These are phyloP conservation scores for Phylloscopus whistleri DNA, from an alignment of 2,113 vertebrate genomes.

Conservation along the genomic window DNA sequence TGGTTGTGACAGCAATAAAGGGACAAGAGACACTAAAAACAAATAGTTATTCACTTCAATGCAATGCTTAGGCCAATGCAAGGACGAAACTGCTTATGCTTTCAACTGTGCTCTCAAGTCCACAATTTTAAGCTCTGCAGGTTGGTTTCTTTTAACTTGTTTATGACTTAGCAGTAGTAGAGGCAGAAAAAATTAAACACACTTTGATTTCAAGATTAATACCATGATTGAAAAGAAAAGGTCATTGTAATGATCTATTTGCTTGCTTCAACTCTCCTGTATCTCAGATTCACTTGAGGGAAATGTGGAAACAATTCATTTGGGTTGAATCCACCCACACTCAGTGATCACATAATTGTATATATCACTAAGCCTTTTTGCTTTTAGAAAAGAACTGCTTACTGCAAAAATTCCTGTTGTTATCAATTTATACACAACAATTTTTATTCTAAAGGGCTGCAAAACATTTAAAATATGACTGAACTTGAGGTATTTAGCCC, in stretches of 20 bases:
- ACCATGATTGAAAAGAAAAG: background rate
- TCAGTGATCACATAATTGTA: background rate
- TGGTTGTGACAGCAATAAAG: constrained; percentile 33
- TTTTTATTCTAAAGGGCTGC: background rate
- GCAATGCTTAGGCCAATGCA: background rate
- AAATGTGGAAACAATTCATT: background rate
- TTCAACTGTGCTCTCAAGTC: background rate
- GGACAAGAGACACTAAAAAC: background rate
- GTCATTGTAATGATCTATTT: background rate
- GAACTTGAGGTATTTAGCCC: background rate
- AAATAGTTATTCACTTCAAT: background rate
- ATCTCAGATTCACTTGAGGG: background rate
- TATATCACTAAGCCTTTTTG: background rate
- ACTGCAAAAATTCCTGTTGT: background rate
- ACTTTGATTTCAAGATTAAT: background rate
- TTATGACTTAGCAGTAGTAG: background rate
- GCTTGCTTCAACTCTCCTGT: background rate
- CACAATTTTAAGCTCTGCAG: background rate
- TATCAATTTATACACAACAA: background rate
- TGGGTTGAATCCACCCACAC: background rate
- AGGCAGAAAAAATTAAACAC: background rate
- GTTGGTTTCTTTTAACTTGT: background rate
- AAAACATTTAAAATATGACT: background rate
- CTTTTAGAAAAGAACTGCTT: background rate
- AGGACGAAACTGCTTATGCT: background rate